Percentiles rank a stretch among this genome's conserved stretches.
These are phyloP conservation scores for Andrena trimmerana DNA, from an alignment of 2,888 invertebrate species.

Conservation along the genomic window DNA sequence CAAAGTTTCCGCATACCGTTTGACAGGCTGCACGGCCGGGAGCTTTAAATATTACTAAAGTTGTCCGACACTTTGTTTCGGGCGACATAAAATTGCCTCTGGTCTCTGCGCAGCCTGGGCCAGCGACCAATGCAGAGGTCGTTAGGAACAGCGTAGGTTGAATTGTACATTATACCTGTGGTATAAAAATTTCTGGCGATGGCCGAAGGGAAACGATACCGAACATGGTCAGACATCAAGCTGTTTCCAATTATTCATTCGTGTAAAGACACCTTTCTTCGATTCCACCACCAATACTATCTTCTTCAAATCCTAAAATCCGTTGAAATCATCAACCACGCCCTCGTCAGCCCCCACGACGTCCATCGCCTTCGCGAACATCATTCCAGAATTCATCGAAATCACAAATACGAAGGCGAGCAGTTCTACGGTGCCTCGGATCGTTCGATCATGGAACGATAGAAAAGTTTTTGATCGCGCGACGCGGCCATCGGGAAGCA, in stretches of 20 bases:
- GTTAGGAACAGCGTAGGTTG: neutral
- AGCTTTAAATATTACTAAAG: constrained; percentile 61
- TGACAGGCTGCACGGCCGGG: constrained; percentile 23
- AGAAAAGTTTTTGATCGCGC: constrained; percentile 55
- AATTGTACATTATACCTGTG: neutral
- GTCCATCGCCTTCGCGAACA: neutral
- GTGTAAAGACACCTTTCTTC: no score
- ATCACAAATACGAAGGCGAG: neutral
- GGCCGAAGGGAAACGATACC: no score
- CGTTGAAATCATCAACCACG: neutral
- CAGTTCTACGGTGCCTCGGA: constrained; percentile 26
- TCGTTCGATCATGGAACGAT: constrained; percentile 26
- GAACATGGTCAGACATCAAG: no score
- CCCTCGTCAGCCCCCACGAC: neutral
- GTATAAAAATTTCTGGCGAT: neutral
- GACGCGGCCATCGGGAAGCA: constrained; percentile 64
- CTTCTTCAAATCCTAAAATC: no score
- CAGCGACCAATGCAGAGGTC: neutral
- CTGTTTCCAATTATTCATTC: no score
- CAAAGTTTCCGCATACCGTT: constrained; percentile 50
- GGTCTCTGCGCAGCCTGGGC: neutral
- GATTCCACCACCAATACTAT: no score
- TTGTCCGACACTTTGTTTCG: constrained; percentile 45
- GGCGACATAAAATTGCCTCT: constrained; percentile 49
- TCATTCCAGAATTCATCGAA: neutral